Evolutionary conservation across 2,113 vertebrate genomes (phyloP), one percentile per base, ranked within the genome.

Genomic region (Hemibagrus wyckioides): DNA sequence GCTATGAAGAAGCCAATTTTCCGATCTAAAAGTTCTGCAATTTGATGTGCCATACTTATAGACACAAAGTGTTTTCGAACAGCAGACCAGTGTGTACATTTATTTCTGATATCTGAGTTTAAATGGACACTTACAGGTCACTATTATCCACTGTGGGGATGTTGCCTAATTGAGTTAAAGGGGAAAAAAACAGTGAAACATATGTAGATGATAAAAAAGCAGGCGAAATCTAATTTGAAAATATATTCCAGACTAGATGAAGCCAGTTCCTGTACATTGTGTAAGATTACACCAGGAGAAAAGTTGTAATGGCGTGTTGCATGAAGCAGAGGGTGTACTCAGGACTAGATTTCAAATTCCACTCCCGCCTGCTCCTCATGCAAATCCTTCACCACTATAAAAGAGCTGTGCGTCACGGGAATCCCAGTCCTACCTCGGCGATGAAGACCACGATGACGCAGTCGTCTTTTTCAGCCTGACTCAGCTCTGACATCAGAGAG

Each of bases 381-480:
- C 30, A 25, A 81, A 52, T 52, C 28, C 82, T 52, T 69, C 28
- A 52, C 1, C 2, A 28, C 25, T 0, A 39, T 56, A 30, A 83
- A 56, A 14, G 67, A 56, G 65, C 44, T 2, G 11, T 80, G 57
- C 73, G 67, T 52, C 17, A 30, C 48, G 50, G 44, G 41, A 25
- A 28, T 61, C n/a, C 6, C 82, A 39, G 48, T 80, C 94, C 93
- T 90, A 96, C 98, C 98, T 99, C 98, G 0, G 98, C 98, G 1
- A 99, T 97, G 93, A 99, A 95, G 89, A 99, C 97, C 23, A 99
- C 97, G 25, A 99, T 99, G 94, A 99, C 96, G 0, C 97, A 97
- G 91, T 99, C 98, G 71, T 99, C 97, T 89, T 97, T 99, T 94
- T 99, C 98, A 13, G 97, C 94, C 0, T 94, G 94, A 48, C 96